Evolutionary conservation across 1,140 invertebrate species (phyloP).

Genomic region (Pantala flavescens): DNA sequence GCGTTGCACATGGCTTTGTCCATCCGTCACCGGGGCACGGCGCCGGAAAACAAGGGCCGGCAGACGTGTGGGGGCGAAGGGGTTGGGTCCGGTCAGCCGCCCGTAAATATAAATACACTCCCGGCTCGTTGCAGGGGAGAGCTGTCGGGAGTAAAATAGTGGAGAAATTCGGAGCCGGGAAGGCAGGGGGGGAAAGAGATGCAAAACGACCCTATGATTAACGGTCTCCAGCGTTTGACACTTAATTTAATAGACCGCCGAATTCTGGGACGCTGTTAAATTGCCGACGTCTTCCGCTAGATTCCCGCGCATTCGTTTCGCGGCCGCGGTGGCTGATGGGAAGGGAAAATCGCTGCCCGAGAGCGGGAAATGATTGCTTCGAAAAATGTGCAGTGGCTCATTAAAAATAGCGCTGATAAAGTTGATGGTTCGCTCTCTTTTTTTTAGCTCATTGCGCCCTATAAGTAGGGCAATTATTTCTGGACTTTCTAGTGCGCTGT

Average conservation of each 20-base stretch:
- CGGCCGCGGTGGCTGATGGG: neutral
- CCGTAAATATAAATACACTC: constrained; percentile 3
- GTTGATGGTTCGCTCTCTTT: too few species aligned
- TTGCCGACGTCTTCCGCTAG: neutral
- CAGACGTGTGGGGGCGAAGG: neutral
- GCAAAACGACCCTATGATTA: constrained; percentile 5
- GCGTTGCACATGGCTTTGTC: neutral
- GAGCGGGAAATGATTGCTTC: neutral
- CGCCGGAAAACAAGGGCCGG: constrained; percentile 1
- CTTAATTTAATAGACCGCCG: constrained; percentile 9
- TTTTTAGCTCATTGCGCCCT: too few species aligned
- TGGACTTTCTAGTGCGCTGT: too few species aligned
- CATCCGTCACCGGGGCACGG: neutral
- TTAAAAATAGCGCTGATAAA: constrained; percentile 4
- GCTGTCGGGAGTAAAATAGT: neutral
- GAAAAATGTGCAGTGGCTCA: neutral
- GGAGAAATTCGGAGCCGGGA: neutral
- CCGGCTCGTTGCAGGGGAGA: neutral
- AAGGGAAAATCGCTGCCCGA: neutral
- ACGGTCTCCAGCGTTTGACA: neutral
- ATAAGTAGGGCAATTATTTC: too few species aligned
- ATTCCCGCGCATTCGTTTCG: neutral
- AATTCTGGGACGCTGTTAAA: constrained; percentile 1
- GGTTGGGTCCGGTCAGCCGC: neutral
- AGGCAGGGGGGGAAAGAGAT: neutral